Evolutionary conservation across 1,140 invertebrate species (phyloP), one percentile per base, ranked within the genome.

Genomic region (Contarinia nasturtii): DNA sequence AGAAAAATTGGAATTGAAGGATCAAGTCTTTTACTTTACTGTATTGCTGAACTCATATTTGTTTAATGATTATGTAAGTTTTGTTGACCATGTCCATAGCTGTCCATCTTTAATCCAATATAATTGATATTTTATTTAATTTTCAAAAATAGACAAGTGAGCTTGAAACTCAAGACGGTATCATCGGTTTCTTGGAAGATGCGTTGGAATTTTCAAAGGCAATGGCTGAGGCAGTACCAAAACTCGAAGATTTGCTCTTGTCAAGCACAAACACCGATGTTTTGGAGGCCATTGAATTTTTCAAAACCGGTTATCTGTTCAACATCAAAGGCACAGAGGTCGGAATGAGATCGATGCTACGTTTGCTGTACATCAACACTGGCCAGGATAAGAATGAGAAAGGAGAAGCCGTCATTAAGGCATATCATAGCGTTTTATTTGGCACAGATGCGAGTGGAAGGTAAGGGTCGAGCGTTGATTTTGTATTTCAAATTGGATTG

Each of bases 261-360:
- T 88, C 86, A 0, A 76, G 79, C 53, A 77, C 75, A 49, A 68
- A 74, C 1, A 72, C 79, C 1, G 88, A 91, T 61, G 79, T 88
- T 0, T 70, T 80, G 34, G 88, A 91, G 65, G 79, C 87, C 0
- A 80, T 90, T 38, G 76, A 84, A 44, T 85, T 92, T 57, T 83
- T 92, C 51, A 83, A 82, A 0, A 76, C 76, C 0, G 82, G 82
- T 3, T 81, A 78, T 57, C 75, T 84, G 55, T 87, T 88, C 59
- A 76, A 79, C 44, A 70, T 91, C 14, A 68, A 74, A 36, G 76
- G 80, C 7, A 77, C 82, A 11, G 72, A 79, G 54, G 52, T 64
- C 20, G 83, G 82, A 11, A 73, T 91, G 20, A 69, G 74, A 14
- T 72, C 77, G 54, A 88, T 90, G 73, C 60, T 92, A 42, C 67